phyloP scores from a whole-genome alignment of 2,888 invertebrate genomes.

The Chrysotoxum bicinctum region DNA sequence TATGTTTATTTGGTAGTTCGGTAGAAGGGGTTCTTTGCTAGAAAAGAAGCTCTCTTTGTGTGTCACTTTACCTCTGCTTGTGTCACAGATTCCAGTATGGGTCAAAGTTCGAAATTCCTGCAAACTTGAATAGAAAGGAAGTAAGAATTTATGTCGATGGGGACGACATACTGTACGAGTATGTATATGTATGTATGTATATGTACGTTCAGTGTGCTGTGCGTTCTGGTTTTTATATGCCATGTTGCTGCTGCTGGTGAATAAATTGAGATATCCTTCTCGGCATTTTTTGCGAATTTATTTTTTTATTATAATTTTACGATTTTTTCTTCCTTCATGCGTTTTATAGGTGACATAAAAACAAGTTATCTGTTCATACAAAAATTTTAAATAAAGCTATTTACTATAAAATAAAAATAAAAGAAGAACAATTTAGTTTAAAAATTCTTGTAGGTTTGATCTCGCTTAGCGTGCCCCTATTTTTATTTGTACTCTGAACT shows the following conservation, averaged over 20 bases:
- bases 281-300: slow-evolving; percentile 12
- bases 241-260: neutral
- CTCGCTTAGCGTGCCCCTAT: no score
- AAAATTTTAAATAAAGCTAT: no score
- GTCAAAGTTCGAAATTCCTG: slow-evolving; percentile 22
- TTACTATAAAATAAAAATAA: no score
- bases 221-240: neutral
- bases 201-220: neutral
- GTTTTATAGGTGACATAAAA: neutral
- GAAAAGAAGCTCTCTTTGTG: slow-evolving; percentile 5
- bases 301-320: neutral
- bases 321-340: neutral
- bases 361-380: no score
- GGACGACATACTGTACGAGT: neutral
- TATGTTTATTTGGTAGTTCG: neutral
- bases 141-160: neutral
- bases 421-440: no score
- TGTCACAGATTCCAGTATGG: neutral
- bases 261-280: slow-evolving; percentile 49
- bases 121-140: neutral
- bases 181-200: neutral
- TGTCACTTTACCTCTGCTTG: neutral
- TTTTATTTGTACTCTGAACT: no score
- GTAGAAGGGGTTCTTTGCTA: neutral
- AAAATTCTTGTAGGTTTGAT: no score